A percentile compares a stretch with the other conserved stretches of the same genome.
Conservation (phyloP, 2,797 vertebrate species). For the Poeciliopsis paucimaculata region DNA sequence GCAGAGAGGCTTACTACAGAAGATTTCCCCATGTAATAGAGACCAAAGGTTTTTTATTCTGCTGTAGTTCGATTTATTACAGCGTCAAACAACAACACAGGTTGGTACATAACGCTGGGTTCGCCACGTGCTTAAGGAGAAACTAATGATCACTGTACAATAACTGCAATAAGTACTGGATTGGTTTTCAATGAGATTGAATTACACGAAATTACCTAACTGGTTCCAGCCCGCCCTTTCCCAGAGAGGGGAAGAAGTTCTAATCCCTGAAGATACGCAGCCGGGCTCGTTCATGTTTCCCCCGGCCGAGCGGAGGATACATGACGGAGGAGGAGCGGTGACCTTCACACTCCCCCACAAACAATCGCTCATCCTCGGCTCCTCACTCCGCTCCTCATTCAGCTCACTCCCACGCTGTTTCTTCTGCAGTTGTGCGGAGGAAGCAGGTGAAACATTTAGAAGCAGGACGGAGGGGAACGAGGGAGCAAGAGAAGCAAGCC, state of each 20-base stretch:
- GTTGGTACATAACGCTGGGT: not conserved
- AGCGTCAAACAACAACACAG: not conserved
- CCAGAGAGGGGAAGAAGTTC: not conserved
- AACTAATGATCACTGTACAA: not conserved
- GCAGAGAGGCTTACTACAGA: not conserved
- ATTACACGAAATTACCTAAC: conserved; percentile 15
- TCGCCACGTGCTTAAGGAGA: not conserved
- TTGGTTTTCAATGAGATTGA: conserved; percentile 13
- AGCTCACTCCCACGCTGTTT: conserved; percentile 24
- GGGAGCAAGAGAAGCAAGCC: not conserved
- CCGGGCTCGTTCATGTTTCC: not conserved
- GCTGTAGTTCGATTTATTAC: not conserved
- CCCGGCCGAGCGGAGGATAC: conserved; percentile 7
- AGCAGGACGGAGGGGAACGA: not conserved
- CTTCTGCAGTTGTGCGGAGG: conserved; percentile 2
- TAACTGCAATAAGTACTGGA: not conserved
- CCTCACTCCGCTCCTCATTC: conserved; percentile 8
- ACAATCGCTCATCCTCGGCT: conserved; percentile 14
- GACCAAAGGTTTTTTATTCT: not conserved
- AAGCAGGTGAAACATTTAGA: not conserved
- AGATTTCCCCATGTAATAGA: not conserved
- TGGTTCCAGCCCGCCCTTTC: not conserved
- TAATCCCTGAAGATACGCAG: conserved; percentile 1
- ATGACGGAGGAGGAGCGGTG: conserved; percentile 19
- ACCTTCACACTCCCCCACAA: conserved; percentile 40